Percentiles rank a stretch among this genome's conserved stretches.
Evolutionary conservation across 2,888 invertebrate genomes (phyloP).

Genomic region (Metallyticus violacea): DNA sequence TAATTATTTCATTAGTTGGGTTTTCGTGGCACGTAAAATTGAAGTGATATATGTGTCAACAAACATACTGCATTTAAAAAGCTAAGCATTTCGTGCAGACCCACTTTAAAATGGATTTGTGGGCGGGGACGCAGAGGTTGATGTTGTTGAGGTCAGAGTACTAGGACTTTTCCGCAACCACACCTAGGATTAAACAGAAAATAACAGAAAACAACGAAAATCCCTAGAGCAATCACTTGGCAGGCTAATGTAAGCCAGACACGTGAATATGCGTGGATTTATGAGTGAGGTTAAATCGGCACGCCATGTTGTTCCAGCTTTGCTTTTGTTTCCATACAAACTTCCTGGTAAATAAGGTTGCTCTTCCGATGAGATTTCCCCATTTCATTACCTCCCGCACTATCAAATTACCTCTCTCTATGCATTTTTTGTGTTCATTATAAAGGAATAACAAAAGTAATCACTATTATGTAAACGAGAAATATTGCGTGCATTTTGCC

Average conservation of each 20-base stretch:
- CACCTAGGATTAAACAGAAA: constrained; percentile 14
- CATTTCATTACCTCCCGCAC: neutral
- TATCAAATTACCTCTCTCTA: neutral
- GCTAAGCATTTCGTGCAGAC: neutral
- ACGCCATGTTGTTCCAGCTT: neutral
- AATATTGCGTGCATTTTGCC: neutral
- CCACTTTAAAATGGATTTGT: too few species aligned
- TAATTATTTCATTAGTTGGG: neutral
- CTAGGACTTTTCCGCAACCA: constrained; percentile 3
- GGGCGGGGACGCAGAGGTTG: neutral
- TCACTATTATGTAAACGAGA: neutral
- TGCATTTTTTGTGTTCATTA: neutral
- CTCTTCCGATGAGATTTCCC: neutral
- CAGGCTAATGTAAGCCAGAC: neutral
- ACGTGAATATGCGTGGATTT: constrained; percentile 14
- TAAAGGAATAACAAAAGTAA: neutral
- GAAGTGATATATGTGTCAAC: neutral
- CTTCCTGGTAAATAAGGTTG: neutral
- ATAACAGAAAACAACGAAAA: neutral
- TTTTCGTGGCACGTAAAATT: neutral
- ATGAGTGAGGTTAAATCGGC: neutral
- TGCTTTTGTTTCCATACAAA: neutral
- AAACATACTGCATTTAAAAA: neutral
- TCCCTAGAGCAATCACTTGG: constrained; percentile 6
- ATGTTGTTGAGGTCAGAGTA: neutral